Evolutionary conservation across 2,797 vertebrate species (phyloP).

Genomic region (Linurgus olivaceus): DNA sequence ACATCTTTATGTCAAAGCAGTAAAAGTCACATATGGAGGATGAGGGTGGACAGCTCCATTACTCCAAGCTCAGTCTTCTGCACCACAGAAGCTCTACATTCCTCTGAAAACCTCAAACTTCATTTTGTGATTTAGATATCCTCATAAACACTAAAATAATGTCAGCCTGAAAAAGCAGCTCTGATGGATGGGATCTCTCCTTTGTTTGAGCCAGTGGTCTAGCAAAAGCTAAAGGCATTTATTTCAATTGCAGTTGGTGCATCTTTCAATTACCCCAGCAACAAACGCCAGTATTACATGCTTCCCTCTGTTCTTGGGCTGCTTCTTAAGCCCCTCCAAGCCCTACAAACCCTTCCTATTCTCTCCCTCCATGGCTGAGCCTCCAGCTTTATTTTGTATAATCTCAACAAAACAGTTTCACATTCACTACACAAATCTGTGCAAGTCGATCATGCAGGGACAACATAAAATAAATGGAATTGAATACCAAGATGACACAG

Average conservation of each 20-base stretch:
- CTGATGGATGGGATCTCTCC: not conserved
- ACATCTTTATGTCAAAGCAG: not conserved
- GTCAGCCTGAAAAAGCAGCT: not conserved
- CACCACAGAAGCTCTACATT: not conserved
- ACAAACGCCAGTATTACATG: not conserved
- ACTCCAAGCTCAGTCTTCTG: not conserved
- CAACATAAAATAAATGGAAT: slow-evolving; percentile 31
- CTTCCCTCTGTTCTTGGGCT: not conserved
- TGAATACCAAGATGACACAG: slow-evolving; percentile 29
- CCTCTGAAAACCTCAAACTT: not conserved
- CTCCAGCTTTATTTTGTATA: not conserved
- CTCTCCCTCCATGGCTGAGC: not conserved
- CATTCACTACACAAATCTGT: not conserved
- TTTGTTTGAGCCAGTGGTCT: not conserved
- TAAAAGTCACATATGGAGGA: not conserved
- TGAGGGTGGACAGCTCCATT: not conserved
- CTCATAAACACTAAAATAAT: not conserved
- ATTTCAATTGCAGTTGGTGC: not conserved
- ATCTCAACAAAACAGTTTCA: slow-evolving; percentile 9
- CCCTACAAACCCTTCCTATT: not conserved
- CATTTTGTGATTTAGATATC: not conserved
- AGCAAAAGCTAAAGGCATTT: not conserved
- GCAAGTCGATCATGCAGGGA: not conserved
- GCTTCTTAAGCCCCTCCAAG: not conserved
- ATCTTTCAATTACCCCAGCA: not conserved